Evolutionary conservation across 2,888 invertebrate species (phyloP), one percentile per base, ranked within the genome.

Genomic region (Orthosia incerta): DNA sequence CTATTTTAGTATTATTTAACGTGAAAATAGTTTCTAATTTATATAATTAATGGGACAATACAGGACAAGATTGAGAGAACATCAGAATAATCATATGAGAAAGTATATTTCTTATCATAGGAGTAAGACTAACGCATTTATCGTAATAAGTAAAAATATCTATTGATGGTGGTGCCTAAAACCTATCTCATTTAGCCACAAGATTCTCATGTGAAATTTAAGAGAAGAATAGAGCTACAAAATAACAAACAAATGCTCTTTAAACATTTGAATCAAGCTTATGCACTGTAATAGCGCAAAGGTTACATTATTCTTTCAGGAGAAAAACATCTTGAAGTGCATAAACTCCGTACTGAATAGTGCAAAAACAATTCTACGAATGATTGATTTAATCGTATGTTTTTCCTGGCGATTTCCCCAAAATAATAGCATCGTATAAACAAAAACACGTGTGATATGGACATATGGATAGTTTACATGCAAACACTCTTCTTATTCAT

Each of bases 281-380:
- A n/a, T 65, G 15, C 18, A n/a, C 20, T 26, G 18, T 18, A 31
- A 26, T 2, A 18, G 12, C 31, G 4, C 57, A 57, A 12, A 31
- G n/a, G 9, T 53, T 18, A 2, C 16, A 20, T 20, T 55, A n/a
- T 31, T 55, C 12, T 45, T 68, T 13, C 5, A 68, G 18, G 18
- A 48, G 16, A 46, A 63, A 56, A 46, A 18, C 18, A 59, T 46
- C 15, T 26, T 4, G 39, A 39, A 9, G 15, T 20, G 23, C 26
- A 20, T 18, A 45, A 15, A 31, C 26, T 18, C 23, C 15, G 15
- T 18, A 16, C 13, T 11, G 18, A 1, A 50, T 15, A 45, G 18
- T 26, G 18, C 5, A 39, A 51, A 60, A 72, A 79, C 20, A 60
- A 45, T 50, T 59, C 53, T 20, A 51, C 20, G 46, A 76, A 56